These are phyloP conservation scores for Ichneumoninae sp. DNA, from an alignment of 2,888 invertebrate species.

Conservation along the genomic window DNA sequence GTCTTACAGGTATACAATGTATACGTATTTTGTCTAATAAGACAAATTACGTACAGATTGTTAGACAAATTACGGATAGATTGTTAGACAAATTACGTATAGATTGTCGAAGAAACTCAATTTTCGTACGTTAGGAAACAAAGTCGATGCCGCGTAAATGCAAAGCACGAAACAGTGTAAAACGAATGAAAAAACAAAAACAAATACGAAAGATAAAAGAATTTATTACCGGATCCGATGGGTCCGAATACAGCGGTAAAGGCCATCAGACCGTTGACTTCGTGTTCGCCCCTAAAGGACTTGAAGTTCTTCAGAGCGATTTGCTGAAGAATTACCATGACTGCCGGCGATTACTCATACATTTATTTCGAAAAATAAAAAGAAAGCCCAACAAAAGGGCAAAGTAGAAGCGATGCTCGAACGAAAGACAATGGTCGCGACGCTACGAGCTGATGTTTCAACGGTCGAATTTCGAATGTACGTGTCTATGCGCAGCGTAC, in stretches of 20 bases:
- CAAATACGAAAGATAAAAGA: slow-evolving; percentile 2
- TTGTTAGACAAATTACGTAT: no score
- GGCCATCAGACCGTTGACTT: slow-evolving; percentile 95
- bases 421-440: not conserved
- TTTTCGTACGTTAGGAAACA: no score
- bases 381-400: not conserved
- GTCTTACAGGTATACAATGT: no score
- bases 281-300: slow-evolving; percentile 95
- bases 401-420: no score
- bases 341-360: slow-evolving; percentile 21
- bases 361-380: not conserved
- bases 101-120: no score
- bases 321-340: slow-evolving; percentile 89
- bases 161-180: not conserved
- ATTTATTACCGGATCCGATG: slow-evolving; percentile 95
- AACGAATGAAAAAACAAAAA: not conserved
- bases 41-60: no score
- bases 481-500: not conserved
- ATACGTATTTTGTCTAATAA: no score
- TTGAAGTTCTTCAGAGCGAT: slow-evolving; percentile 99
- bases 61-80: no score
- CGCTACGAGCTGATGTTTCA: not conserved
- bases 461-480: not conserved
- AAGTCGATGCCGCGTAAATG: no score
- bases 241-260: slow-evolving; percentile 99